A percentile compares a stretch with the other conserved stretches of the same genome.
Evolutionary conservation across 1,140 invertebrate species (phyloP).

Genomic region (Eumeta japonica): DNA sequence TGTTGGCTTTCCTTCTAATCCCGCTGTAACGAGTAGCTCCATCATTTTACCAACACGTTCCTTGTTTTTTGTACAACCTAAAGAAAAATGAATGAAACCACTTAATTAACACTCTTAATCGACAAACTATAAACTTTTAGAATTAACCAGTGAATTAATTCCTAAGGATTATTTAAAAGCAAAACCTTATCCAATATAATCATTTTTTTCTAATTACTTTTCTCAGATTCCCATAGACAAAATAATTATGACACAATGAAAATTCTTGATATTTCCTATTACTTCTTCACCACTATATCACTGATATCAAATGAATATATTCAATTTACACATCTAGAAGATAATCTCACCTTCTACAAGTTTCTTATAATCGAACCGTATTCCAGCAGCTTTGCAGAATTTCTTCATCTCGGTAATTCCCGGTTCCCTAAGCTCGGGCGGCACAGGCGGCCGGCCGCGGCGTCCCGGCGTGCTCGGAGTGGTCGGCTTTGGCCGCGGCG

Average conservation of each 20-base stretch:
- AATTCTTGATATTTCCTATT: too few species aligned
- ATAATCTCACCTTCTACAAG: slow-evolving; percentile 38
- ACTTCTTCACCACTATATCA: too few species aligned
- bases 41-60: slow-evolving; percentile 49
- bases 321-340: too few species aligned
- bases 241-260: too few species aligned
- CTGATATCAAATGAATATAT: too few species aligned
- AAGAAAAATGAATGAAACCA: slow-evolving; percentile 3
- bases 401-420: slow-evolving; percentile 55
- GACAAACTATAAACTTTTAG: too few species aligned
- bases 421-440: slow-evolving; percentile 39
- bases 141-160: too few species aligned
- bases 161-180: too few species aligned
- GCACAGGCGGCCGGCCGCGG: slow-evolving; percentile 40
- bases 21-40: slow-evolving; percentile 37
- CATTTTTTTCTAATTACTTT: too few species aligned
- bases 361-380: slow-evolving; percentile 53
- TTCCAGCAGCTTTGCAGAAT: slow-evolving; percentile 51
- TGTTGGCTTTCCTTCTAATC: slow-evolving; percentile 49
- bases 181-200: too few species aligned
- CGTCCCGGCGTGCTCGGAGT: slow-evolving; percentile 8
- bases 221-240: too few species aligned
- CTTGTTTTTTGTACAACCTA: slow-evolving; percentile 55
- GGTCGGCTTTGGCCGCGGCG: slow-evolving; percentile 8
- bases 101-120: too few species aligned